A percentile compares a stretch with the other conserved stretches of the same genome.
Conservation (phyloP, 2,888 invertebrate species). For the Alcis repandata region DNA sequence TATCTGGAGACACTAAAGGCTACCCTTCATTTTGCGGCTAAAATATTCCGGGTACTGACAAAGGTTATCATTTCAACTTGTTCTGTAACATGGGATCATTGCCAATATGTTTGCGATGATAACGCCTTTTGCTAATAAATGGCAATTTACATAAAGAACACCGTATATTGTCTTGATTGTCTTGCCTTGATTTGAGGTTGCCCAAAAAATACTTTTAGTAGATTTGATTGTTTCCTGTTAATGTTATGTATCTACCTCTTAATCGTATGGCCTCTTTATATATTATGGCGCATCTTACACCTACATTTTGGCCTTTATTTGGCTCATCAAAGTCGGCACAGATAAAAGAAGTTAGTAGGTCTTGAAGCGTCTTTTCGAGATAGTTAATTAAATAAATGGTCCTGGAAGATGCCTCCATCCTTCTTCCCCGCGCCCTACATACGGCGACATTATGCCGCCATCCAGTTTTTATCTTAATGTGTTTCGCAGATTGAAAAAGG, state of each 20-base stretch:
- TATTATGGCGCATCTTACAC: background rate
- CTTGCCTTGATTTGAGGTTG: background rate
- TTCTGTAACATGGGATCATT: conserved; percentile 30
- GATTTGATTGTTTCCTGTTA: too few relatives aligned
- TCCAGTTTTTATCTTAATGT: conserved; percentile 45
- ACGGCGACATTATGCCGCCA: conserved; percentile 49
- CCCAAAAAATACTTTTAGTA: too few relatives aligned
- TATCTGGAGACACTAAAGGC: conserved; percentile 36
- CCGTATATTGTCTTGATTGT: background rate
- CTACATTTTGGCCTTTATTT: conserved; percentile 11
- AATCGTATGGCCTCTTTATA: too few relatives aligned
- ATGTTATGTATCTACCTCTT: too few relatives aligned
- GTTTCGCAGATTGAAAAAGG: conserved; percentile 41
- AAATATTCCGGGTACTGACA: conserved; percentile 38
- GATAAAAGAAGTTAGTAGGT: conserved; percentile 39
- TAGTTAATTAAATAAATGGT: conserved; percentile 75
- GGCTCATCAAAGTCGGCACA: conserved; percentile 32
- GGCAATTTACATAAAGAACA: conserved; percentile 17
- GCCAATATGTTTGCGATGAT: conserved; percentile 18
- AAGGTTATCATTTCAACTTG: conserved; percentile 36
- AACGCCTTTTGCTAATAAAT: conserved; percentile 27
- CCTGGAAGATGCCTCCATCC: conserved; percentile 60
- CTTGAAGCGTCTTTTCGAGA: conserved; percentile 48
- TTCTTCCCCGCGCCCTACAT: conserved; percentile 56
- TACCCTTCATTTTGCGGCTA: conserved; percentile 34